These are phyloP conservation scores for Tonatia bakeri DNA, from an alignment of 2,113 vertebrate genomes.

Conservation along the genomic window DNA sequence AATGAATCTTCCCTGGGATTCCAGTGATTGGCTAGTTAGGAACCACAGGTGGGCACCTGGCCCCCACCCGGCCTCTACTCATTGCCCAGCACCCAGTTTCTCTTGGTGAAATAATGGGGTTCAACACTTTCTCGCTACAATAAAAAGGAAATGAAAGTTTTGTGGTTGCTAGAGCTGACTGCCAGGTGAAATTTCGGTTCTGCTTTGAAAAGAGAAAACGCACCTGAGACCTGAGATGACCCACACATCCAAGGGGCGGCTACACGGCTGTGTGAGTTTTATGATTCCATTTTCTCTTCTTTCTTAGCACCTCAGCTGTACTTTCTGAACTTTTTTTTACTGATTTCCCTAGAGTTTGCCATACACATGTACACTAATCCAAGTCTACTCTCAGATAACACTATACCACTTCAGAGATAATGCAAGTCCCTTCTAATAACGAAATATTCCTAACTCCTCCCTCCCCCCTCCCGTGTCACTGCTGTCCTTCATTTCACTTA, in stretches of 20 bases:
- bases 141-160: slow-evolving; percentile 60
- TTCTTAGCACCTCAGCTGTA: background rate
- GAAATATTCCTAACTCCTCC: background rate
- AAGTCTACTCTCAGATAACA: background rate
- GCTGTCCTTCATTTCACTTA: background rate
- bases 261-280: background rate
- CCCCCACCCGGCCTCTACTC: background rate
- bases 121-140: slow-evolving; percentile 25
- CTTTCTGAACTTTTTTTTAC: background rate
- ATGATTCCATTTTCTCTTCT: background rate
- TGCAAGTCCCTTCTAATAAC: background rate
- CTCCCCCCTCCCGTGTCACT: background rate
- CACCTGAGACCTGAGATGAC: background rate
- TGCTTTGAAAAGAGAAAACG: slow-evolving; percentile 44
- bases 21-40: background rate
- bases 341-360: background rate
- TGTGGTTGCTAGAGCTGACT: background rate
- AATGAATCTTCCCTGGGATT: background rate
- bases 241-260: fast-evolving
- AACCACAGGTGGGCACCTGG: background rate
- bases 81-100: background rate
- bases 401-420: background rate
- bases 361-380: background rate
- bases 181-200: slow-evolving; percentile 58
- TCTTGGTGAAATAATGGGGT: background rate